Percentiles rank a stretch among this genome's conserved stretches.
These are phyloP conservation scores for Pollenia labialis DNA, from an alignment of 2,888 invertebrate species.

Conservation along the genomic window DNA sequence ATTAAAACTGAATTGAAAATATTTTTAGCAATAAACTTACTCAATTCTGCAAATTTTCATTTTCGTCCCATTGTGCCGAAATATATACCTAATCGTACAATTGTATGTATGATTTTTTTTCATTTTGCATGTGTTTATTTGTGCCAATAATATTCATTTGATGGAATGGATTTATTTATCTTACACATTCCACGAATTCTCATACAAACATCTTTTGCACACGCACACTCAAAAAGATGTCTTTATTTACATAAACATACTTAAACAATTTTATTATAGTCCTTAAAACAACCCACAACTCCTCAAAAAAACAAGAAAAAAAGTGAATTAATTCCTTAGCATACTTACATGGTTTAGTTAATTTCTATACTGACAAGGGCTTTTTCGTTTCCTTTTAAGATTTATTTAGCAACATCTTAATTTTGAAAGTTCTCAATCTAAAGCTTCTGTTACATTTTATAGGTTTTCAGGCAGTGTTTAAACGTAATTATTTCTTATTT, in stretches of 20 bases:
- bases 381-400: slow-evolving; percentile 1
- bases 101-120: neutral
- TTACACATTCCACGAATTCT: slow-evolving; percentile 30
- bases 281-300: neutral
- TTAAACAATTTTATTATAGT: slow-evolving; percentile 33
- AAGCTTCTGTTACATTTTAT: slow-evolving; percentile 43
- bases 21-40: no score
- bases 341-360: slow-evolving; percentile 50
- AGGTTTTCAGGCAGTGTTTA: slow-evolving; percentile 60
- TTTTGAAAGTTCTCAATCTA: slow-evolving; percentile 35
- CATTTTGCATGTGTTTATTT: slow-evolving; percentile 46
- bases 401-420: slow-evolving; percentile 37
- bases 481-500: slow-evolving; percentile 63
- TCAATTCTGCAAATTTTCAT: no score
- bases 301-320: neutral
- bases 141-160: slow-evolving; percentile 58
- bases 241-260: slow-evolving; percentile 48
- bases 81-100: neutral
- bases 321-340: neutral
- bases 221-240: no score
- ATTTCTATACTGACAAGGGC: slow-evolving; percentile 57
- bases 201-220: neutral
- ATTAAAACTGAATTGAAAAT: no score
- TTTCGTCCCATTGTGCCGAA: neutral
- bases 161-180: slow-evolving; percentile 63